phyloP scores from a whole-genome alignment of 2,113 vertebrate genomes.

The Silurus asotus region DNA sequence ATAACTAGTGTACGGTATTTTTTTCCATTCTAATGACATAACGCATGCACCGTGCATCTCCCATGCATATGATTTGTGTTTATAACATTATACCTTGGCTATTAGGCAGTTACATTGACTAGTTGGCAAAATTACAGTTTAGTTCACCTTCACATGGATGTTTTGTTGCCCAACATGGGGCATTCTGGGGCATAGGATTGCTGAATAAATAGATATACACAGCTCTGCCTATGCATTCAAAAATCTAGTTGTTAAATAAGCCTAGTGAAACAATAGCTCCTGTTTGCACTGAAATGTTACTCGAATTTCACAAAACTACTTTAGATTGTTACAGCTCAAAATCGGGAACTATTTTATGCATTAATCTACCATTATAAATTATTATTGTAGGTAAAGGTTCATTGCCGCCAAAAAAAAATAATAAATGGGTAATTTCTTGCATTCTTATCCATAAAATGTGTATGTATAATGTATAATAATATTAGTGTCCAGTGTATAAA shows the following conservation, averaged over 20 bases:
- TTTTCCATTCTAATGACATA: neutral
- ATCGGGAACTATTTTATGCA: neutral
- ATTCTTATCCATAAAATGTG: neutral
- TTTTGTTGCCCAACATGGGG: too few relatives aligned
- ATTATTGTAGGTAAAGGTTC: neutral
- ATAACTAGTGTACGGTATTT: neutral
- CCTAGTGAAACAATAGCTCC: neutral
- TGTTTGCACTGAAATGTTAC: neutral
- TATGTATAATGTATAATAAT: neutral
- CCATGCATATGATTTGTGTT: neutral
- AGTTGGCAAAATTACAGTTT: neutral
- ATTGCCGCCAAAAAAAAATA: too few relatives aligned
- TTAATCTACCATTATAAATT: neutral
- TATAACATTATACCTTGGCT: neutral
- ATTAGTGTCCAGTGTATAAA: neutral
- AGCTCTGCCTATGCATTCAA: neutral
- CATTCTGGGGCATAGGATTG: neutral
- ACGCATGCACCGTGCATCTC: neutral
- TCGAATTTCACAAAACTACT: neutral
- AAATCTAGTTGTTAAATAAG: neutral
- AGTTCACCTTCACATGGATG: neutral
- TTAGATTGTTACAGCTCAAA: too few relatives aligned
- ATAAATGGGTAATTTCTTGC: neutral
- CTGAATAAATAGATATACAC: neutral
- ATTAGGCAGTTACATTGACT: neutral